Evolutionary conservation across 2,113 vertebrate species (phyloP).

Genomic region (Callionymus lyra): DNA sequence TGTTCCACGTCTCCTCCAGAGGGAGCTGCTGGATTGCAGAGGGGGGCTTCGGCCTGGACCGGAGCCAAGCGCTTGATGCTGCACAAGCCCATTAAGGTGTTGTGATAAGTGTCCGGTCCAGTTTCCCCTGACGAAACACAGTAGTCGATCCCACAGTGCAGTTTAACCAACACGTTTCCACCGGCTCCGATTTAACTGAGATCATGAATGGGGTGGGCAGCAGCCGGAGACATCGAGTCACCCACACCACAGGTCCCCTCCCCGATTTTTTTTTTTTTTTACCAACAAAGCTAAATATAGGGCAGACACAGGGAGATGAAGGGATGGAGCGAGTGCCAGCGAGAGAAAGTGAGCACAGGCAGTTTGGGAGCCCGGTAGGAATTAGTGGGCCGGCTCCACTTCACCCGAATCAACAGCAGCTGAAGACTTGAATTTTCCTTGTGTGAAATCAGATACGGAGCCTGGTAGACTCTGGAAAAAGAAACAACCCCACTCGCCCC

Average conservation of each 20-base stretch:
- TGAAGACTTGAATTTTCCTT: constrained; percentile 59
- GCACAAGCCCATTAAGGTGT: constrained; percentile 62
- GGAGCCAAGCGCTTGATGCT: constrained; percentile 38
- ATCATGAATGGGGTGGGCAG: constrained; percentile 33
- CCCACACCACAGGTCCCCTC: constrained; percentile 22
- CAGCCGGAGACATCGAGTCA: constrained; percentile 32
- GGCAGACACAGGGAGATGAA: constrained; percentile 26
- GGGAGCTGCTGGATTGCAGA: constrained; percentile 50
- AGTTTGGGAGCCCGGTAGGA: constrained; percentile 54
- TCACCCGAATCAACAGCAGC: constrained; percentile 63
- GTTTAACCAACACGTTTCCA: constrained; percentile 58
- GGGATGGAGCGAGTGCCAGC: constrained; percentile 13
- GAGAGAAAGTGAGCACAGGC: constrained; percentile 16
- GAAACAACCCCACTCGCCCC: constrained; percentile 40
- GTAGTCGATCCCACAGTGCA: constrained; percentile 50
- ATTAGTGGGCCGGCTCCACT: constrained; percentile 58
- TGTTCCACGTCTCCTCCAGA: constrained; percentile 53
- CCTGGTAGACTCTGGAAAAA: constrained; percentile 65
- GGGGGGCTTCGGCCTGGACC: constrained; percentile 36
- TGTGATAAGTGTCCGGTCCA: constrained; percentile 62
- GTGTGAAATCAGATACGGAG: constrained; percentile 63
- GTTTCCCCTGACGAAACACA: constrained; percentile 57
- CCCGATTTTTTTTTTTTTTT: no score
- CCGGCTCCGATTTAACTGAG: constrained; percentile 46
- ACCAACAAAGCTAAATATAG: constrained; percentile 53